Base-by-base conservation (phyloP, 2,888 invertebrate species). In the Beris chalybata region DNA sequence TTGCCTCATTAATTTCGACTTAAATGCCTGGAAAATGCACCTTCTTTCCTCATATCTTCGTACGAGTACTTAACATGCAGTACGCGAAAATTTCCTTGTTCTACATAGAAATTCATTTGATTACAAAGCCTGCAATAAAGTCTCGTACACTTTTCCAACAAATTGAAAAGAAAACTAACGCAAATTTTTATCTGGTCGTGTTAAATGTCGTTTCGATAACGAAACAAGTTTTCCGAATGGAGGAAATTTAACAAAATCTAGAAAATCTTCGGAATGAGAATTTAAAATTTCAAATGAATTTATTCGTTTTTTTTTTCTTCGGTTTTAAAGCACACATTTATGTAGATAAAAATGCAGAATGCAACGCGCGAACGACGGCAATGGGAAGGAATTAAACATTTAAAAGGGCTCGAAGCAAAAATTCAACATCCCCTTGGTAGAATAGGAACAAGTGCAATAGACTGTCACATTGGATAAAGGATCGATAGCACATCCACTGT, bases 41-140 rank as follows among this genome's bases (percentile, higher is more conserved):
- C 58, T 47, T 59, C 58, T 9, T 22, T 4, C 29, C 50, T 11
- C 29, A 22, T 29, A 29, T 50, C 9, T n/a, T 5, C 31, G 38
- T 43, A n/a, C n/a, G n/a, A n/a, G n/a, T n/a, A 61, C 61, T 61
- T 61, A 61, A 61, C 50, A 61, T 61, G 50, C 61, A 61, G 38
- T 50, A 50, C 38, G 32, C 38, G 50, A 38, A 38, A 38, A 38
- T 9, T 38, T 22, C 3, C 22, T 22, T 22, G 61, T 50, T 50
- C 47, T 32, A 50, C 61, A 61, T 22, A 22, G 22, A 22, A 22
- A 22, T 22, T 22, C 22, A 22, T 22, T 22, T 22, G 22, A 22
- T 22, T 22, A 22, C 22, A 22, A 22, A 22, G 22, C 22, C 22
- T 22, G 22, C 22, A 22, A 22, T 22, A 22, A 22, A 22, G 22